These are phyloP conservation scores for Oligia fasciuncula DNA, from an alignment of 2,888 invertebrate genomes.

Conservation along the genomic window DNA sequence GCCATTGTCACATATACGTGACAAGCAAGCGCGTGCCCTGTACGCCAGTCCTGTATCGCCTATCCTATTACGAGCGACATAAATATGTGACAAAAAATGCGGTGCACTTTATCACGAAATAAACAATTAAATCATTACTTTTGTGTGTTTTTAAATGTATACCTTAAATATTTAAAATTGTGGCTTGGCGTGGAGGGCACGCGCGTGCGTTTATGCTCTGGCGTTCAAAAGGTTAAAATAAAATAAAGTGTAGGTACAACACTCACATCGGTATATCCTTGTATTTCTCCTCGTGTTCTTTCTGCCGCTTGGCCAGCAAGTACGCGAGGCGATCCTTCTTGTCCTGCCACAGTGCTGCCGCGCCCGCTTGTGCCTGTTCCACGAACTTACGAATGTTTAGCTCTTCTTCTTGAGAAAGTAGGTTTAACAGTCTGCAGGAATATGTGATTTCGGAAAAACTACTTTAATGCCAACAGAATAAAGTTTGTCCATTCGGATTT, in stretches of 20 bases:
- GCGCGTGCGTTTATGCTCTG: no score
- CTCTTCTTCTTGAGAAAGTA: slow-evolving; percentile 88
- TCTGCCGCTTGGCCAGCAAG: slow-evolving; percentile 86
- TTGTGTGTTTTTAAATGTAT: no score
- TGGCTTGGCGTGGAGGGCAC: no score
- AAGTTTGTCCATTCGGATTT: not conserved
- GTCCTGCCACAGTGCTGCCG: slow-evolving; percentile 85
- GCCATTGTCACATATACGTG: no score
- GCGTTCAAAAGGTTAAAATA: no score
- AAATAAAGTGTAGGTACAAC: not conserved
- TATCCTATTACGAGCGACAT: no score
- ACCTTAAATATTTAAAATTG: no score
- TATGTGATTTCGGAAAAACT: not conserved
- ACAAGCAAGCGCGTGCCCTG: no score
- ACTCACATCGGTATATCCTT: slow-evolving; percentile 84
- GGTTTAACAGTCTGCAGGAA: slow-evolving; percentile 78
- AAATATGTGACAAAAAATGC: no score
- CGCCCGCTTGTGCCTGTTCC: slow-evolving; percentile 87
- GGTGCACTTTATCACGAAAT: no score
- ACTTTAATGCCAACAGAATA: not conserved
- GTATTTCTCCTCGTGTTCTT: slow-evolving; percentile 87
- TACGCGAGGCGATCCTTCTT: slow-evolving; percentile 85
- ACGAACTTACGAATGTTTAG: slow-evolving; percentile 88
- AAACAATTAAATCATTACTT: no score
- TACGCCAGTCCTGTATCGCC: no score